Conservation (phyloP, 2,113 vertebrate genomes). For the Platysteira castanea region DNA sequence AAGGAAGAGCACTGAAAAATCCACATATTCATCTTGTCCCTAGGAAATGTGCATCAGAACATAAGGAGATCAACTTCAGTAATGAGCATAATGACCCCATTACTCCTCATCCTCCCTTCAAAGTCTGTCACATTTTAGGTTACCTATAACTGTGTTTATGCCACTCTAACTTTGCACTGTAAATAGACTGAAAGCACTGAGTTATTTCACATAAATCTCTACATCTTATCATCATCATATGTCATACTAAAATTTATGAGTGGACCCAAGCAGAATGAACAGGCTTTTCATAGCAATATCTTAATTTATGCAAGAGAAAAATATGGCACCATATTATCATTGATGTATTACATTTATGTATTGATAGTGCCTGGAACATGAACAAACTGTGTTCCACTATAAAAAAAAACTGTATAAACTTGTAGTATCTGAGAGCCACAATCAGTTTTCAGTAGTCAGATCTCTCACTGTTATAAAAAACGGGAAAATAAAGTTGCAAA, state of each 20-base stretch:
- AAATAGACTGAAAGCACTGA: neutral
- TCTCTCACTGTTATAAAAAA: neutral
- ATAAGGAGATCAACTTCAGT: fast-evolving
- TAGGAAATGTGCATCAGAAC: neutral
- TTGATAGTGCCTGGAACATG: neutral
- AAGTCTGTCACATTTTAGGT: neutral
- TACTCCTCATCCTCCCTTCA: neutral
- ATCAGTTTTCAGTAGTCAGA: neutral
- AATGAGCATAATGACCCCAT: neutral
- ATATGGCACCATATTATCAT: neutral
- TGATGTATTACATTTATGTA: neutral
- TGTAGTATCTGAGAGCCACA: neutral
- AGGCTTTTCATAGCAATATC: neutral
- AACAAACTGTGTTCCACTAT: neutral
- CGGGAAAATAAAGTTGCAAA: neutral
- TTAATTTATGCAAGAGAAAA: neutral
- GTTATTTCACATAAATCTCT: neutral
- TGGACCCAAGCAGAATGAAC: neutral
- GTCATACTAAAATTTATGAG: neutral
- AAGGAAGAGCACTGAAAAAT: neutral
- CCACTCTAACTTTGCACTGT: neutral
- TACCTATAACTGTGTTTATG: neutral
- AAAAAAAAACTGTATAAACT: neutral
- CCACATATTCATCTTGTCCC: fast-evolving
- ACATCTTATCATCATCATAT: neutral